Evolutionary conservation across 2,797 vertebrate genomes (phyloP), one percentile per base, ranked within the genome.

Genomic region (Limosa lapponica): DNA sequence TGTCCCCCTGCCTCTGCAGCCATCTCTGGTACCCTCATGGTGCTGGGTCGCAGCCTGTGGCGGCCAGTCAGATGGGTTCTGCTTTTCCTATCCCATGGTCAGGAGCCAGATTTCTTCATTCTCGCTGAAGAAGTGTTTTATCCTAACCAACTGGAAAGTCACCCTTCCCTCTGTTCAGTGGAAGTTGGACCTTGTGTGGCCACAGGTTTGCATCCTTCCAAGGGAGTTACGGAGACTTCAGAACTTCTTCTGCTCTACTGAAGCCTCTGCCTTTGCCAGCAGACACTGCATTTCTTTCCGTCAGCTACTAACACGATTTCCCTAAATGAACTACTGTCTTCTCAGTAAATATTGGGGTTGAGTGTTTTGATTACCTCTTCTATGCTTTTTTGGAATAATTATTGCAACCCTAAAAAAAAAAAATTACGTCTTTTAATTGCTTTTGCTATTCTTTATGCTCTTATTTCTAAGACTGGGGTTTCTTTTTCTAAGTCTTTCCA

Each of bases 21-120:
- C 4, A 0, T 17, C 48, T 24, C 34, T 66, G 43, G 22, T 34
- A 46, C 10, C n/a, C 1, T 0, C 1, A 1, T 20, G 14, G 24
- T 87, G n/a, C 8, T 8, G 30, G 13, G 18, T 61, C 1, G 1
- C 11, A 43, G n/a, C 27, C 30, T 36, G 5, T 43, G 41, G n/a
- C 44, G 32, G 6, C 6, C 30, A 8, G 7, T 80, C 44, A 55
- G 25, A 19, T 0, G 0, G 18, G 22, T 86, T 67, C 72, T 64
- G 36, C 41, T 67, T 28, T 44, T 65, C 34, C 4, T 6, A 36
- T 39, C 41, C 34, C 27, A 4, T 12, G 13, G 22, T 49, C n/a
- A 70, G 25, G 32, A 82, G 41, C 4, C 55, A 66, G 30, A 27
- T 54, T 78, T 80, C 28, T 73, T 80, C 23, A 37, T 18, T 41